Conservation (phyloP, 2,113 vertebrate species). For the Dicaeum eximium region DNA sequence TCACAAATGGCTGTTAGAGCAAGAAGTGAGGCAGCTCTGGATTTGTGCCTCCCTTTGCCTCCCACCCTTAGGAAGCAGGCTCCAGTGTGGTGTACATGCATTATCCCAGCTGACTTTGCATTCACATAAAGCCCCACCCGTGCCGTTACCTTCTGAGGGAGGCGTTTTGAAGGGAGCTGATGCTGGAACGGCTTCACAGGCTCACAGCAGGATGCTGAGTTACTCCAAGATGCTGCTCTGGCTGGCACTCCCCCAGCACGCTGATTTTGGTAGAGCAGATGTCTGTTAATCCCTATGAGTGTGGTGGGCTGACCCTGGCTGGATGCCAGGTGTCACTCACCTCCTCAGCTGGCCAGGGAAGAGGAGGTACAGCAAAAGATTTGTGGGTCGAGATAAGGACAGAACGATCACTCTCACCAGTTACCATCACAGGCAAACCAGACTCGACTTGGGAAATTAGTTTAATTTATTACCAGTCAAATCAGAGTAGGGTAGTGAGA, state of each 20-base stretch:
- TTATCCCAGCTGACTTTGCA: not conserved
- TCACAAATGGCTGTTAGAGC: not conserved
- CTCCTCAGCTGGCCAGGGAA: not conserved
- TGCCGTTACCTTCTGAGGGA: not conserved
- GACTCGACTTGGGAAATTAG: not conserved
- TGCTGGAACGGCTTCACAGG: not conserved
- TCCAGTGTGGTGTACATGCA: not conserved
- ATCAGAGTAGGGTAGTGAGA: not conserved
- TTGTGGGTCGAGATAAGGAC: not conserved
- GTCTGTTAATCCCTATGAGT: conserved; percentile 16
- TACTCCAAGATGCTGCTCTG: not conserved
- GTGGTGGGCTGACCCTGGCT: not conserved
- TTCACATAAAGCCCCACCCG: not conserved
- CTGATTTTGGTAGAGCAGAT: conserved; percentile 6
- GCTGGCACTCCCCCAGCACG: not conserved
- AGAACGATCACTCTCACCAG: not conserved
- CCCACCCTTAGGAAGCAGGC: not conserved
- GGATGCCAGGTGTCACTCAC: not conserved
- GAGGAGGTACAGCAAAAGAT: not conserved
- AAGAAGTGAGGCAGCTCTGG: not conserved
- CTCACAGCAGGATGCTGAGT: not conserved
- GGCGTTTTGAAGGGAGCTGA: not conserved
- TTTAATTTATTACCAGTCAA: not conserved
- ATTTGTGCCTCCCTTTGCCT: not conserved
- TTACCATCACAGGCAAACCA: not conserved